Base-by-base conservation (phyloP, 2,113 vertebrate species). In the Syrmaticus mikado region DNA sequence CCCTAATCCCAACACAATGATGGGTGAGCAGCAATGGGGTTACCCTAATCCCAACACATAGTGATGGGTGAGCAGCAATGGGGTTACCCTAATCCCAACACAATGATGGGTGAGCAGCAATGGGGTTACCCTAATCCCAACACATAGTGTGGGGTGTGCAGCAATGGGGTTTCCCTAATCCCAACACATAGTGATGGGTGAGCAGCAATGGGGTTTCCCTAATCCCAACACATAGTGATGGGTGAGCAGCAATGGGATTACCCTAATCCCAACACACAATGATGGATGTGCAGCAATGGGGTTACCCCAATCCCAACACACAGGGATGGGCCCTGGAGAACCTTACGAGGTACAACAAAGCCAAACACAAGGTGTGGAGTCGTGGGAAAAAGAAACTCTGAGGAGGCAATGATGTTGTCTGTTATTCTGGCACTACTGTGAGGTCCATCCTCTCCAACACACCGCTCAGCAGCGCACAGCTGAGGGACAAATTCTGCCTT, bases 161-260 rank as follows among this genome's bases (percentile, higher is more conserved):
- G 50, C 1, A 2, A 4, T 0, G 0, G 52, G 14, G 52, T 28
- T 48, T 22, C 46, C 46, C 45, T 22, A 2, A 30, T 30, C 27
- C 27, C 52, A 55, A 28, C 30, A 8, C 13, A 9, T 0, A 0
- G 4, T 0, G 5, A 20, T 30, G 11, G 24, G 45, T 55, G 53
- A 19, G 66, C 50, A 6, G 58, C 1, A 1, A 1, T 0, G 0
- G 53, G 53, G 53, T 57, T 18, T 19, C 30, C 53, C 53, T 32
- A 12, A 52, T 52, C 53, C 53, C 53, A 57, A 10, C 27, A 8
- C 17, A 0, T n/a, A n/a, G 9, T 0, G 5, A 24, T n/a, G 10
- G 28, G 65, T 66, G 60, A 27, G 65, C 50, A 6, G 57, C 1
- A 1, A 11, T 0, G 0, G 40, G 79, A 46, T 1, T 22, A 30